Evolutionary conservation across 2,888 invertebrate species (phyloP).

Genomic region (Drepanosiphum platanoidis): DNA sequence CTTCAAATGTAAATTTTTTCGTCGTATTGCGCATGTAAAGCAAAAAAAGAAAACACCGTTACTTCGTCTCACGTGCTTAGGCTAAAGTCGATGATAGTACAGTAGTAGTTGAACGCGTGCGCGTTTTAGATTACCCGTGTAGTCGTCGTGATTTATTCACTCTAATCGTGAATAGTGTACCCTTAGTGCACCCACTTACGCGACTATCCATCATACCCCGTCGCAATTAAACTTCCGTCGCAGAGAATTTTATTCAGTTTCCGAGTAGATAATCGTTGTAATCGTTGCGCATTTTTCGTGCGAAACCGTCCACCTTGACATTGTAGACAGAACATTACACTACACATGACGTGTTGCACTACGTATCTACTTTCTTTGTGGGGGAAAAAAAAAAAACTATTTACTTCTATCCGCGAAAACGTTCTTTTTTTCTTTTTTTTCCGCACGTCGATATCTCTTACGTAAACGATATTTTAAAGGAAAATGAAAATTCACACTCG

Average conservation of each 20-base stretch:
- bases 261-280: background rate
- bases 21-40: background rate
- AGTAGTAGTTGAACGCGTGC: background rate
- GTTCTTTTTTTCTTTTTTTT: too few relatives aligned
- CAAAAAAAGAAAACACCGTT: background rate
- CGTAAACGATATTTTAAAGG: conserved; percentile 43
- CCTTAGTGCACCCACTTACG: background rate
- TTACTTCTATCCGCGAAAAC: background rate
- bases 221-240: background rate
- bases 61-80: background rate
- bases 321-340: background rate
- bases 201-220: background rate
- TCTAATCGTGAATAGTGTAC: background rate
- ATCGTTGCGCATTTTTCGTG: background rate
- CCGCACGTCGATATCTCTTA: background rate
- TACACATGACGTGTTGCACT: too few relatives aligned
- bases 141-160: background rate
- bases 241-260: background rate
- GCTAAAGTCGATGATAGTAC: background rate
- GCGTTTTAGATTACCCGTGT: background rate
- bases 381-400: background rate
- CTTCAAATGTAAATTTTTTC: background rate
- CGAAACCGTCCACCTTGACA: background rate
- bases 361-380: background rate
- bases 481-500: conserved; percentile 50